Percentiles rank a stretch among this genome's conserved stretches.
These are phyloP conservation scores for Anagrus nilaparvatae DNA, from an alignment of 1,140 invertebrate genomes.

Conservation along the genomic window DNA sequence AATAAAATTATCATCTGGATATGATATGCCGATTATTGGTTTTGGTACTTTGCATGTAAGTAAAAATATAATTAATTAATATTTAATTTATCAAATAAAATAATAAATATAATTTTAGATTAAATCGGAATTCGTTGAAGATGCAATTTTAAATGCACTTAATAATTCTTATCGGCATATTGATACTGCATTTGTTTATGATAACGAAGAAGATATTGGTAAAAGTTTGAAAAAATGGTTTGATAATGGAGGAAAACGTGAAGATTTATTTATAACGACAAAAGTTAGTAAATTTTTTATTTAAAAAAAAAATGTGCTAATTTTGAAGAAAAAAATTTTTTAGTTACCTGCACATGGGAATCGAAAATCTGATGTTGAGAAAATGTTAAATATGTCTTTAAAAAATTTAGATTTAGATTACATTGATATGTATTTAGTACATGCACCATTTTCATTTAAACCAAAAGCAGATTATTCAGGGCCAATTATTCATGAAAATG, in stretches of 20 bases:
- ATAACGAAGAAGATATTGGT: constrained; percentile 54
- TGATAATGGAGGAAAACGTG: constrained; percentile 48
- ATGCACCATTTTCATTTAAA: constrained; percentile 56
- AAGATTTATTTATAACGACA: constrained; percentile 59
- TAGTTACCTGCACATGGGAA: constrained; percentile 10
- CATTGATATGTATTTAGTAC: constrained; percentile 59
- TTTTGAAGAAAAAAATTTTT: too few relatives aligned
- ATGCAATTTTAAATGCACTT: constrained; percentile 47
- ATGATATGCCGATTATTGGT: constrained; percentile 62
- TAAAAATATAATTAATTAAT: too few relatives aligned
- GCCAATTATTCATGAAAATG: constrained; percentile 17
- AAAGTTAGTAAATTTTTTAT: too few relatives aligned
- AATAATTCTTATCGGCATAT: constrained; percentile 59
- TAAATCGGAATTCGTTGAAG: too few relatives aligned
- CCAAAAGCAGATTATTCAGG: constrained; percentile 36
- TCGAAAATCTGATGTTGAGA: neutral
- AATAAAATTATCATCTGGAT: constrained; percentile 31
- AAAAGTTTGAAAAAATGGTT: constrained; percentile 52
- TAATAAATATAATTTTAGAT: too few relatives aligned
- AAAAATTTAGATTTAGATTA: constrained; percentile 42
- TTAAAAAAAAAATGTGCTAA: too few relatives aligned
- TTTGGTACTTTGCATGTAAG: constrained; percentile 71
- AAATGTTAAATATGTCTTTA: constrained; percentile 9
- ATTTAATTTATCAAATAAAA: too few relatives aligned
- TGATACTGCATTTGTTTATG: constrained; percentile 54